Percentiles rank a stretch among this genome's conserved stretches.
These are phyloP conservation scores for Anastrepha ludens DNA, from an alignment of 1,140 invertebrate genomes.

Conservation along the genomic window DNA sequence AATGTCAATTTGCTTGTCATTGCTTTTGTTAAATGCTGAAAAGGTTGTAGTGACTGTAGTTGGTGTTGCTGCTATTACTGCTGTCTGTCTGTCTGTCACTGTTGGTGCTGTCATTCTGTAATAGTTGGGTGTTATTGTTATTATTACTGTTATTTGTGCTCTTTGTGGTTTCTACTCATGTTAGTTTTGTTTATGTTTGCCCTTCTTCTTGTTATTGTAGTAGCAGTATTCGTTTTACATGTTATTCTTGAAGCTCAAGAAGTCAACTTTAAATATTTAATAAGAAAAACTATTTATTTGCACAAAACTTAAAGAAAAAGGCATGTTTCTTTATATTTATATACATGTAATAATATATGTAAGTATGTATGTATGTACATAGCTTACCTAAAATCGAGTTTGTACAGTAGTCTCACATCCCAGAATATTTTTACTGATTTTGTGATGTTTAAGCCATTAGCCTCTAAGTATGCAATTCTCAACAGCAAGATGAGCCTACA, in stretches of 20 bases:
- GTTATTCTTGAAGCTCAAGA: not conserved
- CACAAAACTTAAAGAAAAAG: not conserved
- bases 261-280: conserved; percentile 9
- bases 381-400: too few species aligned
- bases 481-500: too few species aligned
- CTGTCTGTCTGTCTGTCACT: conserved; percentile 5
- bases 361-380: too few species aligned
- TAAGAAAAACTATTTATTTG: conserved; percentile 39
- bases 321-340: not conserved
- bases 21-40: conserved; percentile 50
- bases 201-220: conserved; percentile 3
- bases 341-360: not conserved
- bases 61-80: conserved; percentile 35
- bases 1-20: conserved; percentile 59
- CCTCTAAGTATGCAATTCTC: too few species aligned
- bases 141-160: conserved; percentile 49
- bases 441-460: too few species aligned
- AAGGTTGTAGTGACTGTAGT: not conserved
- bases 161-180: conserved; percentile 44
- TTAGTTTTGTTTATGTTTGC: conserved; percentile 20
- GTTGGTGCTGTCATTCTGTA: conserved; percentile 18
- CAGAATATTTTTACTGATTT: too few species aligned
- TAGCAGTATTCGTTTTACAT: not conserved
- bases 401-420: too few species aligned
- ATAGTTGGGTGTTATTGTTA: conserved; percentile 56